phyloP scores from a whole-genome alignment of 2,113 vertebrate species.

The Gavia stellata region DNA sequence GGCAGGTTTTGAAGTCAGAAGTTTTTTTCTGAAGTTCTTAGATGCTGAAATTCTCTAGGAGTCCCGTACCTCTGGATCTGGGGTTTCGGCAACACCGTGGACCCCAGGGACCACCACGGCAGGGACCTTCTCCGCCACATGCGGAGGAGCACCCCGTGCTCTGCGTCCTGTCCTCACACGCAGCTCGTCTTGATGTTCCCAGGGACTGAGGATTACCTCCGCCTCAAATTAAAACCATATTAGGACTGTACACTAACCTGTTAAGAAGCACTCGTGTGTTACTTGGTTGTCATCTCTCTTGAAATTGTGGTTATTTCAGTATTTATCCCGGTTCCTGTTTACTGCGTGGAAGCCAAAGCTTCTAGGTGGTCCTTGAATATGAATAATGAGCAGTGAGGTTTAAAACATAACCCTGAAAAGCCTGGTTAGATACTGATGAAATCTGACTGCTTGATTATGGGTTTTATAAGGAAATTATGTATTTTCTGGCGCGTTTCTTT shows the following conservation, averaged over 20 bases:
- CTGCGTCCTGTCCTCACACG: fast-evolving
- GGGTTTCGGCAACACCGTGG: not conserved
- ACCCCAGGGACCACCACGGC: fast-evolving
- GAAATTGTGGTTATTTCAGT: not conserved
- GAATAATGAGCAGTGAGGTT: not conserved
- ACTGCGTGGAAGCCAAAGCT: not conserved
- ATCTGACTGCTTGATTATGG: not conserved
- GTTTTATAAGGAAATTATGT: not conserved
- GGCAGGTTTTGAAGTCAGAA: no score
- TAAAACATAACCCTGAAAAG: not conserved
- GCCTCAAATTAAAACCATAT: not conserved
- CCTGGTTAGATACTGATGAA: not conserved
- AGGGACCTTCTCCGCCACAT: fast-evolving
- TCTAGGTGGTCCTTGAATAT: not conserved
- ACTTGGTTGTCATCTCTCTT: not conserved
- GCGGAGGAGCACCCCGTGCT: fast-evolving
- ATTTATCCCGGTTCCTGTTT: not conserved
- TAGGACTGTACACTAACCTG: no score
- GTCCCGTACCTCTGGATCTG: fast-evolving
- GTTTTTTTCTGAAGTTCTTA: not conserved
- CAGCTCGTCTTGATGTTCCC: not conserved
- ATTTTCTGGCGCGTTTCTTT: not conserved
- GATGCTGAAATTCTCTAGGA: not conserved
- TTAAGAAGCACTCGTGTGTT: not conserved
- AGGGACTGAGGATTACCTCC: not conserved